These are phyloP conservation scores for Amphiprion ocellaris DNA, from an alignment of 2,113 vertebrate genomes.

Conservation along the genomic window DNA sequence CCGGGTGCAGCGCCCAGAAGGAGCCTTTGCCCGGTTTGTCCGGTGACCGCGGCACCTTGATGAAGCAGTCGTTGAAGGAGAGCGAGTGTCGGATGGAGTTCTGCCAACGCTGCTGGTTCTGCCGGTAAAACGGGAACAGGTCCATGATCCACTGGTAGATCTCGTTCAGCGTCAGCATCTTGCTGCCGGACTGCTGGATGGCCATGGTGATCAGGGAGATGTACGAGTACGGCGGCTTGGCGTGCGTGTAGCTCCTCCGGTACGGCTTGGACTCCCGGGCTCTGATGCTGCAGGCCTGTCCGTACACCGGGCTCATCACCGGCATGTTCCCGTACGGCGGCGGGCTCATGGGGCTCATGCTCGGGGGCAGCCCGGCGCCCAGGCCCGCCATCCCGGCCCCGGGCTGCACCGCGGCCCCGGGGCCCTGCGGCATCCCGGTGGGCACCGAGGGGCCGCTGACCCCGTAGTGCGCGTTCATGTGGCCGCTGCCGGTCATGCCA, in stretches of 20 bases:
- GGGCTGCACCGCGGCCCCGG: slow-evolving; percentile 86
- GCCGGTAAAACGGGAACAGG: slow-evolving; percentile 95
- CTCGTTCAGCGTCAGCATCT: slow-evolving; percentile 95
- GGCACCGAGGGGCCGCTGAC: slow-evolving; percentile 86
- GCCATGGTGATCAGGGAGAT: slow-evolving; percentile 93
- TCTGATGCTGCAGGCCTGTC: slow-evolving; percentile 89
- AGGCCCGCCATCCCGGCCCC: slow-evolving; percentile 81
- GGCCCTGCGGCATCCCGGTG: slow-evolving; percentile 86
- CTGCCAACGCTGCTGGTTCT: slow-evolving; percentile 98
- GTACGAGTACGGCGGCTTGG: slow-evolving; percentile 91
- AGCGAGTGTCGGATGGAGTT: slow-evolving; percentile 96
- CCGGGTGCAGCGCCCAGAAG: slow-evolving; percentile 96
- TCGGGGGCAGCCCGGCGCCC: slow-evolving; percentile 88
- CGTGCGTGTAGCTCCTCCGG: slow-evolving; percentile 94
- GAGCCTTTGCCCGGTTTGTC: slow-evolving; percentile 96
- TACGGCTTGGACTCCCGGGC: slow-evolving; percentile 92
- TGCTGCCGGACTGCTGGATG: slow-evolving; percentile 92
- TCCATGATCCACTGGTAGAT: slow-evolving; percentile 99
- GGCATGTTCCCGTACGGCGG: slow-evolving; percentile 72
- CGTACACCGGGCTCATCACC: slow-evolving; percentile 92
- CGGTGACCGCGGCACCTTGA: slow-evolving; percentile 93
- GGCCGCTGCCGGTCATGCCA: slow-evolving; percentile 87
- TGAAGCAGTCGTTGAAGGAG: slow-evolving; percentile 97
- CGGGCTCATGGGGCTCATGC: slow-evolving; percentile 91
- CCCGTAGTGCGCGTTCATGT: slow-evolving; percentile 95